A percentile compares a stretch with the other conserved stretches of the same genome.
phyloP scores from a whole-genome alignment of 2,797 vertebrate species.

The Sternotherus odoratus region DNA sequence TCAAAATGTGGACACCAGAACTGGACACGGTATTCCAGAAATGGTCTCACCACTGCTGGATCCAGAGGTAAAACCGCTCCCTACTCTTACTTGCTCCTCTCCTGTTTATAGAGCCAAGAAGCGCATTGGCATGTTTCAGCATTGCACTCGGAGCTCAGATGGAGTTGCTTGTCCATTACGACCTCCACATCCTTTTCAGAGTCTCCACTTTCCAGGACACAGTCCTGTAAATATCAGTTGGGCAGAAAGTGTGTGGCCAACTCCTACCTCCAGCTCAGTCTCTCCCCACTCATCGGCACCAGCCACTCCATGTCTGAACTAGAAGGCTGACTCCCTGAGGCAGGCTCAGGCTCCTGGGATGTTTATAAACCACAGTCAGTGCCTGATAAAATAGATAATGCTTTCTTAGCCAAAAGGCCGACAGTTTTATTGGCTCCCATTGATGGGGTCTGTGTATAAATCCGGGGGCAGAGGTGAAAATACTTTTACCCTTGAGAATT shows the following conservation, averaged over 20 bases:
- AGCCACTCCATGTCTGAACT: not conserved
- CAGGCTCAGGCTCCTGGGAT: not conserved
- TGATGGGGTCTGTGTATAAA: not conserved
- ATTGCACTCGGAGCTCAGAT: not conserved
- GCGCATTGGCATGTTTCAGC: not conserved
- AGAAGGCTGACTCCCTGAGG: not conserved
- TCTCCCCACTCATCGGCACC: not conserved
- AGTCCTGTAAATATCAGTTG: not conserved
- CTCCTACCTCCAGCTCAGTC: not conserved
- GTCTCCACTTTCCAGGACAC: not conserved
- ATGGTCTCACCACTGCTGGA: not conserved
- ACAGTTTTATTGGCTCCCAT: not conserved
- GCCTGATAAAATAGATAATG: no score
- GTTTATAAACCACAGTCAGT: not conserved
- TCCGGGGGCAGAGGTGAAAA: not conserved
- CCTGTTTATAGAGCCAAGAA: not conserved
- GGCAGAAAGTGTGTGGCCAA: not conserved
- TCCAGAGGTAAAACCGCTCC: not conserved
- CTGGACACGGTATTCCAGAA: not conserved
- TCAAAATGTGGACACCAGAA: not conserved
- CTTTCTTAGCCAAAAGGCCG: no score
- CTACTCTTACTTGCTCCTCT: not conserved
- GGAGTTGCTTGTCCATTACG: not conserved
- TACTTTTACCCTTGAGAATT: not conserved
- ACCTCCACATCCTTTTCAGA: not conserved